Evolutionary conservation across 2,113 vertebrate genomes (phyloP).

Genomic region (Ploceus nigricollis): DNA sequence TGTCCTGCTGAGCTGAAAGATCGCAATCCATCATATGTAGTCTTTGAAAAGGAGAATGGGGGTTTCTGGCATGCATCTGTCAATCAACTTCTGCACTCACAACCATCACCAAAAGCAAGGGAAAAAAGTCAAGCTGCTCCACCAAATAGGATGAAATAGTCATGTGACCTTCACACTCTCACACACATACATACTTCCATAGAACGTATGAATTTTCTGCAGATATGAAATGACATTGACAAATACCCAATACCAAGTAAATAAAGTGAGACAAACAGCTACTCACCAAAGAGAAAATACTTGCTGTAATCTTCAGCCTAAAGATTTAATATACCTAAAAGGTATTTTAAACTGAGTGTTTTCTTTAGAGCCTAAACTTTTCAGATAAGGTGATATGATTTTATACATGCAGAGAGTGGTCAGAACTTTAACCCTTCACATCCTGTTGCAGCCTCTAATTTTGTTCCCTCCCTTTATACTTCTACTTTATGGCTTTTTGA

Average conservation of each 20-base stretch:
- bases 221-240: slow-evolving; percentile 85
- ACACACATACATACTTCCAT: slow-evolving; percentile 77
- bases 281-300: slow-evolving; percentile 73
- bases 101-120: slow-evolving; percentile 84
- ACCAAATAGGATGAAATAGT: slow-evolving; percentile 84
- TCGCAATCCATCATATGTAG: slow-evolving; percentile 85
- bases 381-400: slow-evolving; percentile 53
- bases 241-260: slow-evolving; percentile 83
- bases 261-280: slow-evolving; percentile 83
- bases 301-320: slow-evolving; percentile 69
- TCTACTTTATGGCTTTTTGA: neutral
- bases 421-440: slow-evolving; percentile 41
- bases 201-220: slow-evolving; percentile 79
- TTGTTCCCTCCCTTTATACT: neutral
- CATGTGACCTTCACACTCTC: slow-evolving; percentile 81
- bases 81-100: slow-evolving; percentile 85
- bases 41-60: slow-evolving; percentile 84
- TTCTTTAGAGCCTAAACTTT: slow-evolving; percentile 67
- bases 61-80: slow-evolving; percentile 85
- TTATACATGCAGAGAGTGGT: slow-evolving; percentile 47
- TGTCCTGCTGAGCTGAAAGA: slow-evolving; percentile 84
- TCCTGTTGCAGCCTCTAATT: neutral
- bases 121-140: slow-evolving; percentile 82
- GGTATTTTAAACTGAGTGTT: slow-evolving; percentile 27
- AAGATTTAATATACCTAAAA: slow-evolving; percentile 67